A percentile compares a stretch with the other conserved stretches of the same genome.
phyloP scores from a whole-genome alignment of 2,888 invertebrate genomes.

The Drosophila prolongata region DNA sequence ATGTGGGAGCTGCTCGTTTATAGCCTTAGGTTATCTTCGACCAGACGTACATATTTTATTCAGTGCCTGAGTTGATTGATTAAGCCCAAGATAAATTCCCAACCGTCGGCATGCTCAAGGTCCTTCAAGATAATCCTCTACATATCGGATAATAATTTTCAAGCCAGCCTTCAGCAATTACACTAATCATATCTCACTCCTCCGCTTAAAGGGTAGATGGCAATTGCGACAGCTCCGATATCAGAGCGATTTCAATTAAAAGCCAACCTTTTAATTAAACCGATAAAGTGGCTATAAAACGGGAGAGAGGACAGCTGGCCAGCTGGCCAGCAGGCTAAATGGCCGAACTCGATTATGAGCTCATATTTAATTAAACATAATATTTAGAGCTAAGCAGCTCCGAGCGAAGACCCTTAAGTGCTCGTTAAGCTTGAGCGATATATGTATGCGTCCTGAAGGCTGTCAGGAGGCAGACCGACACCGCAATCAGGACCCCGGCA shows the following conservation, averaged over 20 bases:
- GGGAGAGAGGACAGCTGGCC: slow-evolving; percentile 14
- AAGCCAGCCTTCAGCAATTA: slow-evolving; percentile 27
- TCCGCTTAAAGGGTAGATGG: slow-evolving; percentile 19
- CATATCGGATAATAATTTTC: slow-evolving; percentile 39
- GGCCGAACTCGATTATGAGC: slow-evolving; percentile 54
- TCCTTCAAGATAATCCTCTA: slow-evolving; percentile 14
- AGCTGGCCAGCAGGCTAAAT: slow-evolving; percentile 11
- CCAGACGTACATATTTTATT: slow-evolving; percentile 35
- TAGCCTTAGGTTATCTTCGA: slow-evolving; percentile 13
- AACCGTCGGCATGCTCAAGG: slow-evolving; percentile 10
- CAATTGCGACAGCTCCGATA: slow-evolving; percentile 44
- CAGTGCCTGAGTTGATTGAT: slow-evolving; percentile 32
- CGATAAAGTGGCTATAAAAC: slow-evolving; percentile 65
- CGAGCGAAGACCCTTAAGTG: slow-evolving; percentile 54
- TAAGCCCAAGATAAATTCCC: slow-evolving; percentile 27
- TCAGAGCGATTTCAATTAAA: slow-evolving; percentile 56
- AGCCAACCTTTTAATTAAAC: slow-evolving; percentile 67
- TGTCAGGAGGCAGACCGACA: slow-evolving; percentile 19
- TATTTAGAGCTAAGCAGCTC: slow-evolving; percentile 34
- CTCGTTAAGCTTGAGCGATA: slow-evolving; percentile 59
- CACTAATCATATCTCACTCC: slow-evolving; percentile 29
- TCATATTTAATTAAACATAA: slow-evolving; percentile 65
- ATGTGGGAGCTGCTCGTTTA: slow-evolving; percentile 30
- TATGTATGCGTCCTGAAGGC: slow-evolving; percentile 6
- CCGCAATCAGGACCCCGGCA: slow-evolving; percentile 36